phyloP scores from a whole-genome alignment of 2,113 vertebrate species.

The Mastomys natalensis region DNA sequence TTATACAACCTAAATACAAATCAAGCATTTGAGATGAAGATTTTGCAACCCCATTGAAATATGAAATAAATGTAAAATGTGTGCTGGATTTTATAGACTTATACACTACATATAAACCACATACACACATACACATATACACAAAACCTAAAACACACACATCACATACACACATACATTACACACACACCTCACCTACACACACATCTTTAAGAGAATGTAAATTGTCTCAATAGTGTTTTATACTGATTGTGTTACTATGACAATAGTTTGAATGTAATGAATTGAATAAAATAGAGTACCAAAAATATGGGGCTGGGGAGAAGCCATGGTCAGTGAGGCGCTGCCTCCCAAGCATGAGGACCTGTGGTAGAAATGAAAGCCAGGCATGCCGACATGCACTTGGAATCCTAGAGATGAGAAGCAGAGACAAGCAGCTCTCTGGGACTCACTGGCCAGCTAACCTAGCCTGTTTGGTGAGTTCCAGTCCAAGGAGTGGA shows the following conservation, averaged over 20 bases:
- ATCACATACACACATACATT: neutral
- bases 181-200: neutral
- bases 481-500: neutral
- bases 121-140: too few relatives aligned
- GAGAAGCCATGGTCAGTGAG: neutral
- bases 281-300: neutral
- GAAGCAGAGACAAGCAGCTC: neutral
- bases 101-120: neutral
- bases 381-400: neutral
- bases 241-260: neutral
- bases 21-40: neutral
- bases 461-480: neutral
- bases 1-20: slow-evolving; percentile 5
- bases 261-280: neutral
- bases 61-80: neutral
- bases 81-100: neutral
- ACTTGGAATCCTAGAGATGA: neutral
- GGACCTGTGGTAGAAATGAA: neutral
- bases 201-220: neutral
- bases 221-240: neutral
- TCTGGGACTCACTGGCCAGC: neutral
- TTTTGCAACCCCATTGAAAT: neutral
- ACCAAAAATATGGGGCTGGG: neutral
- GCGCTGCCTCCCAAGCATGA: neutral
- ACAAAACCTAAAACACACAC: neutral